These are phyloP conservation scores for Euphysa ruthae DNA, from an alignment of 30 jellyfish, hydroid and myxozoan genomes.

Conservation along the genomic window DNA sequence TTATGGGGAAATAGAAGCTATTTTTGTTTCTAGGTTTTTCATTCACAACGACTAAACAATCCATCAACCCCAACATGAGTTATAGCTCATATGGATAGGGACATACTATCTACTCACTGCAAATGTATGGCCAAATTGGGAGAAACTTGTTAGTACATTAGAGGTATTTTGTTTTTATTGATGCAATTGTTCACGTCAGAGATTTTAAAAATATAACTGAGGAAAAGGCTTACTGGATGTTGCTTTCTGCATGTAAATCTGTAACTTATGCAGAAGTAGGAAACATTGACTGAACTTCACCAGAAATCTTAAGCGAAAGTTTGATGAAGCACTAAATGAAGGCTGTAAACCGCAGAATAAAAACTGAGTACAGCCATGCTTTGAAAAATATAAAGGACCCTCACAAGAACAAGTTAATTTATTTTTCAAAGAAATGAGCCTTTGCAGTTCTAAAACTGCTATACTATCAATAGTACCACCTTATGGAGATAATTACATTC, in stretches of 20 bases:
- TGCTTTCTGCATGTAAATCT: not conserved
- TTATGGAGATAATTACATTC: not conserved
- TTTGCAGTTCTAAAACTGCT: constrained; percentile 2
- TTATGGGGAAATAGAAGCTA: no score
- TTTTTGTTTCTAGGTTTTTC: not conserved
- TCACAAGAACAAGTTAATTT: not conserved
- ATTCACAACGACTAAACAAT: not conserved
- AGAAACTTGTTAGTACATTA: constrained; percentile 58
- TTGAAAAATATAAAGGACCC: not conserved
- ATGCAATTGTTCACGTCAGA: not conserved
- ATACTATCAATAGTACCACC: constrained; percentile 3
- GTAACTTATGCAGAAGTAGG: no score
- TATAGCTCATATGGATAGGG: not conserved
- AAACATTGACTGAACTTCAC: not conserved
- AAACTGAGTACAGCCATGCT: not conserved
- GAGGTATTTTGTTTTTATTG: constrained; percentile 29
- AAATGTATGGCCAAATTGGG: constrained; percentile 28
- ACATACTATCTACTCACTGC: constrained; percentile 4
- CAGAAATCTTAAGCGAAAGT: constrained; percentile 3
- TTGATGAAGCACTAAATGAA: not conserved
- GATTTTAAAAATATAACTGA: not conserved
- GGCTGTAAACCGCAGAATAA: not conserved
- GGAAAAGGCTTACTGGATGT: not conserved
- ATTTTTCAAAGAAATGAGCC: not conserved
- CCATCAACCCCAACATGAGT: not conserved